These are phyloP conservation scores for Furcifer pardalis DNA, from an alignment of 2,797 vertebrate species.

Conservation along the genomic window DNA sequence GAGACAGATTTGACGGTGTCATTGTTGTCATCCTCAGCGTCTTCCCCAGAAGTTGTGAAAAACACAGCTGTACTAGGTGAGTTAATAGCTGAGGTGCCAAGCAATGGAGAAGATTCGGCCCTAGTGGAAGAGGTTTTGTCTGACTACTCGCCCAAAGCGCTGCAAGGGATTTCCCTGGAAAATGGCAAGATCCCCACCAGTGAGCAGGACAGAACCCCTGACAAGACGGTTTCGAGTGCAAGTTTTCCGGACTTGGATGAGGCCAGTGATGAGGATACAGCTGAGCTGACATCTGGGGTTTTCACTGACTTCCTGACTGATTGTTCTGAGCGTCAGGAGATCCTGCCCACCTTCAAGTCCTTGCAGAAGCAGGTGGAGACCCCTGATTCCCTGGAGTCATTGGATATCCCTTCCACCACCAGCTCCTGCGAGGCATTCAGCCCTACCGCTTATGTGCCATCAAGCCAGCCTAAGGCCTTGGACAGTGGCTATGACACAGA, in stretches of 20 bases:
- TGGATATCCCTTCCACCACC: constrained; percentile 84
- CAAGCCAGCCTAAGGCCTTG: constrained; percentile 85
- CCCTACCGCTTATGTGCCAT: constrained; percentile 73
- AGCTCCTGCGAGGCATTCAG: constrained; percentile 86
- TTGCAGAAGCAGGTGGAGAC: constrained; percentile 89
- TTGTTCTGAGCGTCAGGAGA: constrained; percentile 73
- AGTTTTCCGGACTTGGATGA: constrained; percentile 79
- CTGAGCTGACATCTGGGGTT: constrained; percentile 84
- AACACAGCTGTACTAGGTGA: background rate
- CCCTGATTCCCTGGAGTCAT: constrained; percentile 88
- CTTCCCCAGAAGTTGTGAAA: background rate
- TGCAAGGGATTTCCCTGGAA: constrained; percentile 44
- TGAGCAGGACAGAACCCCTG: constrained; percentile 50
- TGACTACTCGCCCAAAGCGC: background rate
- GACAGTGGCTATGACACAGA: constrained; percentile 98
- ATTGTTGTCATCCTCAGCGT: background rate
- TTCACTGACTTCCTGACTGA: constrained; percentile 84
- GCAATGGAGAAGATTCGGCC: background rate
- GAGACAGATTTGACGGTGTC: rapidly evolving
- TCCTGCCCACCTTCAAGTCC: constrained; percentile 76
- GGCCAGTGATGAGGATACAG: constrained; percentile 81
- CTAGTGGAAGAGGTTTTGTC: background rate
- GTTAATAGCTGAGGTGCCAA: background rate
- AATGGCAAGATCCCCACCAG: constrained; percentile 58
- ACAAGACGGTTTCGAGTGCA: constrained; percentile 74